Percentiles rank a stretch among this genome's conserved stretches.
phyloP scores from a whole-genome alignment of 2,797 vertebrate genomes.

The Neosilurus mollespiculum region DNA sequence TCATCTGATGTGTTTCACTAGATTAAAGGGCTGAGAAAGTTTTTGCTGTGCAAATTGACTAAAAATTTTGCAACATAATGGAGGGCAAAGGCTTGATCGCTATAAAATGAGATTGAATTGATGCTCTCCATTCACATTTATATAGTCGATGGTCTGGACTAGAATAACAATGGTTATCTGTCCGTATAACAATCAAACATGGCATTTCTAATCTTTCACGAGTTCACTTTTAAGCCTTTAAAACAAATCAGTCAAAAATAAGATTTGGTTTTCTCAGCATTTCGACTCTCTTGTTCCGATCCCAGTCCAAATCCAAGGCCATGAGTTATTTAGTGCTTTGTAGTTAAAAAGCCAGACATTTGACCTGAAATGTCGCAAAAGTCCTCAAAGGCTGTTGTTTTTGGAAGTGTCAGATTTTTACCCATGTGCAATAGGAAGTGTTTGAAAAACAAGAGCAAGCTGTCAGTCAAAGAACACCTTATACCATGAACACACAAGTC shows the following conservation, averaged over 20 bases:
- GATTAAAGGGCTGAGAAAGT: too few relatives aligned
- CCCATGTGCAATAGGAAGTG: conserved; percentile 14
- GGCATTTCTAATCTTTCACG: not conserved
- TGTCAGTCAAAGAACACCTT: conserved; percentile 36
- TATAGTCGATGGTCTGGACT: not conserved
- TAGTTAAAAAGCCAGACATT: conserved; percentile 16
- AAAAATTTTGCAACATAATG: too few relatives aligned
- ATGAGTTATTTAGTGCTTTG: not conserved
- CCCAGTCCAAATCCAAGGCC: not conserved
- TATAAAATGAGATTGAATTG: too few relatives aligned
- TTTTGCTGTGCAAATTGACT: too few relatives aligned
- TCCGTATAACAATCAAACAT: not conserved
- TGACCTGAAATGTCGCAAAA: conserved; percentile 26
- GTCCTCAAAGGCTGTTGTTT: conserved; percentile 26
- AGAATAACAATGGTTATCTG: conserved; percentile 6
- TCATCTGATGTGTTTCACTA: too few relatives aligned
- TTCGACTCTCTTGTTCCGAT: not conserved
- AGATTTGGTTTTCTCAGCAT: not conserved
- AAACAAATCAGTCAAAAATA: not conserved
- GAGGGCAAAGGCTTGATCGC: too few relatives aligned
- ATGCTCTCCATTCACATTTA: too few relatives aligned
- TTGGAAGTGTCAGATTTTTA: conserved; percentile 37
- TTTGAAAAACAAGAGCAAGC: conserved; percentile 27
- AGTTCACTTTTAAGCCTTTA: not conserved
- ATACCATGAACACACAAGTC: conserved; percentile 1